A percentile compares a stretch with the other conserved stretches of the same genome.
These are phyloP conservation scores for Heliconius ismenius DNA, from an alignment of 2,888 invertebrate genomes.

Conservation along the genomic window DNA sequence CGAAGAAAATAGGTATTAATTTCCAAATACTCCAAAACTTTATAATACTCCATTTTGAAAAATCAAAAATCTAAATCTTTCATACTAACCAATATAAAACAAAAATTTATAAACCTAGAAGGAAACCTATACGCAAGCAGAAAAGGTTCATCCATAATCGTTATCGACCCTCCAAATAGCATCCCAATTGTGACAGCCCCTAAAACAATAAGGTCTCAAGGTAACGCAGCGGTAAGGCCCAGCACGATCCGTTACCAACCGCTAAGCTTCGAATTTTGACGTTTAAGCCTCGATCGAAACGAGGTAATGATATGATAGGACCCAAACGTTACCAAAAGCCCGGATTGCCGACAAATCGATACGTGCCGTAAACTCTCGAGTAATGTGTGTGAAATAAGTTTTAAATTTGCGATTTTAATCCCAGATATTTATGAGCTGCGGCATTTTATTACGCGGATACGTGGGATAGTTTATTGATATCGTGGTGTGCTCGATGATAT, in stretches of 20 bases:
- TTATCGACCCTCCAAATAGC: neutral
- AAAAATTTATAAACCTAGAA: neutral
- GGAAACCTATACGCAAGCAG: neutral
- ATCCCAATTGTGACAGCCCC: neutral
- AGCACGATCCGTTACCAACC: constrained; percentile 8
- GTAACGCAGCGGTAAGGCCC: neutral
- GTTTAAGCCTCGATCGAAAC: constrained; percentile 36
- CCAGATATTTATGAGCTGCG: constrained; percentile 29
- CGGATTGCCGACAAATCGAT: constrained; percentile 35
- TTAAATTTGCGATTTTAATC: constrained; percentile 38
- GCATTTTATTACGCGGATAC: constrained; percentile 27
- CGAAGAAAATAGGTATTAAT: neutral
- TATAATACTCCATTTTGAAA: too few species aligned
- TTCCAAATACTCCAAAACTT: neutral
- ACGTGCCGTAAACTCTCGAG: constrained; percentile 31
- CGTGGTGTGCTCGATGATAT: neutral
- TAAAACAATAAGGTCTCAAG: constrained; percentile 22
- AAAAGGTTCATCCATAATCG: neutral
- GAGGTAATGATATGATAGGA: constrained; percentile 37
- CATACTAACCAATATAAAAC: neutral
- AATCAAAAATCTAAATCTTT: neutral
- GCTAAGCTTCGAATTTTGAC: constrained; percentile 33
- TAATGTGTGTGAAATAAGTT: constrained; percentile 40
- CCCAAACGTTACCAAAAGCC: constrained; percentile 26
- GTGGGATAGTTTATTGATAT: constrained; percentile 27